Evolutionary conservation across 2,888 invertebrate genomes (phyloP).

Genomic region (Copidosoma aretas): DNA sequence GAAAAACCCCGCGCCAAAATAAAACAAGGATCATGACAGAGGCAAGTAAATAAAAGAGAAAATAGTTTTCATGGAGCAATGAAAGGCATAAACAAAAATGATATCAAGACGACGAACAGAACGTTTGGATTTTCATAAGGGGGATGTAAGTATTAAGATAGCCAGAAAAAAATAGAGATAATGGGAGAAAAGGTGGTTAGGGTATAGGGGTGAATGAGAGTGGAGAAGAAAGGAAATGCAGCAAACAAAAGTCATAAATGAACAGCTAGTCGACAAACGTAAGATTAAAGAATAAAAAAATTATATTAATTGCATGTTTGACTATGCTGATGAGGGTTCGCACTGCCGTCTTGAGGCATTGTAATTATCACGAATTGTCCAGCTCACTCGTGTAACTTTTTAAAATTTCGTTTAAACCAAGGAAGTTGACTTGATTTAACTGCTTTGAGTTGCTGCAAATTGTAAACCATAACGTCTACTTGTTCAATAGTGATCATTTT

Average conservation of each 20-base stretch:
- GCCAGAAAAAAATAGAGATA: conserved; percentile 12
- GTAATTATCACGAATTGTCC: conserved; percentile 31
- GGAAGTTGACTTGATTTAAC: conserved; percentile 50
- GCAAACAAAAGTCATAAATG: conserved; percentile 60
- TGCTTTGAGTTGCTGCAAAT: conserved; percentile 43
- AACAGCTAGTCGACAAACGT: conserved; percentile 51
- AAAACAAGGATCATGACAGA: conserved; percentile 22
- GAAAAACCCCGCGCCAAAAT: conserved; percentile 29
- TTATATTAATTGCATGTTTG: conserved; percentile 30
- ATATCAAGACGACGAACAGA: conserved; percentile 41
- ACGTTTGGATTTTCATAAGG: conserved; percentile 27
- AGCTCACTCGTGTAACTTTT: conserved; percentile 26
- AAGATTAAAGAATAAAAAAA: conserved; percentile 45
- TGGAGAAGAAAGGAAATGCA: conserved; percentile 48
- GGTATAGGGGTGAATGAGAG: conserved; percentile 33
- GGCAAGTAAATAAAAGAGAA: conserved; percentile 45
- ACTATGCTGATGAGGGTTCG: conserved; percentile 37
- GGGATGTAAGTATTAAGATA: conserved; percentile 16
- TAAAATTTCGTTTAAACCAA: conserved; percentile 19
- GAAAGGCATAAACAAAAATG: conserved; percentile 24
- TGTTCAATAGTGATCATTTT: conserved; percentile 18
- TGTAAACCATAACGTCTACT: conserved; percentile 29
- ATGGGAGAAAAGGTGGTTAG: conserved; percentile 28
- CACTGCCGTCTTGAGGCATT: conserved; percentile 35
- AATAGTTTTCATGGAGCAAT: conserved; percentile 38